Conservation (phyloP, 2,888 invertebrate genomes). For the Mylabris sibirica region DNA sequence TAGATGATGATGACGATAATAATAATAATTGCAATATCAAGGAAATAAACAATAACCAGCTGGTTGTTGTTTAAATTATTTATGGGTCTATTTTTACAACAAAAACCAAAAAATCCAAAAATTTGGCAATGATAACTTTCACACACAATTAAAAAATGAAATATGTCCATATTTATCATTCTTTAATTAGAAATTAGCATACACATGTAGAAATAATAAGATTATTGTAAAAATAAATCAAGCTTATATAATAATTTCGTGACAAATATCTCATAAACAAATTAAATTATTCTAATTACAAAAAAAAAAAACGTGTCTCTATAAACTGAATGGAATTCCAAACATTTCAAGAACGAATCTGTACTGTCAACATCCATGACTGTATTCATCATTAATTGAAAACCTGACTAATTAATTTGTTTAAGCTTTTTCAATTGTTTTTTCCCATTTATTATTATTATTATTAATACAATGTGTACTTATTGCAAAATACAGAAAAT, state of each 20-base stretch:
- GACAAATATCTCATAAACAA: background rate
- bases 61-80: background rate
- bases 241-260: background rate
- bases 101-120: background rate
- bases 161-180: background rate
- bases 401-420: slow-evolving; percentile 9
- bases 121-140: background rate
- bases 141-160: background rate
- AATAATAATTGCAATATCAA: background rate
- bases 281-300: background rate
- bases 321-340: background rate
- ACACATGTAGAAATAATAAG: background rate
- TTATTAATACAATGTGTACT: background rate
- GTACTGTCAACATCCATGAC: slow-evolving; percentile 2
- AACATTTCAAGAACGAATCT: background rate
- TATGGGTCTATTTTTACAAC: background rate
- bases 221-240: background rate
- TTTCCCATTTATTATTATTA: background rate
- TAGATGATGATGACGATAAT: background rate
- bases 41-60: background rate
- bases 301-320: background rate
- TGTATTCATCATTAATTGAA: slow-evolving; percentile 4
- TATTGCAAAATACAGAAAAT: slow-evolving; percentile 7
- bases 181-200: background rate
- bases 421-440: background rate